These are phyloP conservation scores for Pseudocheirus occidentalis DNA, from an alignment of 2,797 vertebrate genomes.

Conservation along the genomic window DNA sequence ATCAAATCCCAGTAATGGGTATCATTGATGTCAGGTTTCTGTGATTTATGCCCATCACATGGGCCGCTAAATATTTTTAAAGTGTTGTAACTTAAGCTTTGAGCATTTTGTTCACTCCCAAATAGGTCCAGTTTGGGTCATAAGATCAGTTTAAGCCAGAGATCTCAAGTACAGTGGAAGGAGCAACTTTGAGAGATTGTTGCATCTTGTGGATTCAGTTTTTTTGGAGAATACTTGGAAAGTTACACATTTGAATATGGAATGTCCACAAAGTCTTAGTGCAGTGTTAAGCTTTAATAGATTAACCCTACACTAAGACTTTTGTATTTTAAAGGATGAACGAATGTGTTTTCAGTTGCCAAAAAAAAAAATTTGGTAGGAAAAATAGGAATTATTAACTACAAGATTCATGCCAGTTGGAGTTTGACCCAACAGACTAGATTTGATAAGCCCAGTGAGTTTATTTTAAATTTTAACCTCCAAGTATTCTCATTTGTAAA, in stretches of 20 bases:
- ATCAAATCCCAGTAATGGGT: constrained; percentile 75
- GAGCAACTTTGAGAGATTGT: not conserved
- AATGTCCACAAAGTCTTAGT: not conserved
- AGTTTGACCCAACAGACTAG: not conserved
- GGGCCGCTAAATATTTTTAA: constrained; percentile 8
- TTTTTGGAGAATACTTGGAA: not conserved
- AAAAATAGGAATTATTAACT: not conserved
- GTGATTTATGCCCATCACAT: not conserved
- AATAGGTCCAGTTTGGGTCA: constrained; percentile 18
- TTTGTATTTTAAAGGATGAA: constrained; percentile 38
- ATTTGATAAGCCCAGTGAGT: not conserved
- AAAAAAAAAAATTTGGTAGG: not conserved
- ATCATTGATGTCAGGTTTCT: not conserved
- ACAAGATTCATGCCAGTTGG: not conserved
- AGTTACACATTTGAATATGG: not conserved
- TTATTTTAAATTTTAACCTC: constrained; percentile 2
- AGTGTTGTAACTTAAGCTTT: not conserved
- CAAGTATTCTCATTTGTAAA: constrained; percentile 31
- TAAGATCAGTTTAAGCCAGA: constrained; percentile 2
- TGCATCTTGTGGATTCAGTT: not conserved
- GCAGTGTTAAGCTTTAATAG: not conserved
- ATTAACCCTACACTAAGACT: not conserved
- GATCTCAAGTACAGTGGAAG: not conserved
- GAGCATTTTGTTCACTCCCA: constrained; percentile 19
- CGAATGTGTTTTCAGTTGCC: not conserved